Evolutionary conservation across 2,888 invertebrate species (phyloP), one percentile per base, ranked within the genome.

Genomic region (Leucophenga maculata): DNA sequence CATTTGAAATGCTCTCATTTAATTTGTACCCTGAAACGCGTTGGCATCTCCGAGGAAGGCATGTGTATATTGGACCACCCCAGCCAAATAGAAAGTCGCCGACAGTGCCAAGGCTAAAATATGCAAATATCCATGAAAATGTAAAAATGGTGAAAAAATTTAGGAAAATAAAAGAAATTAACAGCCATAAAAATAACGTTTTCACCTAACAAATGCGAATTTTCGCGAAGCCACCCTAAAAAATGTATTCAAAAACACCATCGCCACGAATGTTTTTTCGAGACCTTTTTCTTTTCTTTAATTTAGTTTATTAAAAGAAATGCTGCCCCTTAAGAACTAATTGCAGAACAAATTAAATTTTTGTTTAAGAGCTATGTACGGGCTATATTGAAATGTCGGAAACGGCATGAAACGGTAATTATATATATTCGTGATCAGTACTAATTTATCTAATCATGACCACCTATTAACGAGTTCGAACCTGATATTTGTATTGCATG

Each of bases 161-260:
- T 39, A 3, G 22, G 48, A 79, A 73, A 83, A 81, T 78, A 84
- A 82, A 84, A 81, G 83, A 83, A 83, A 83, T 83, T 83, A 83
- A 83, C 84, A 82, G 79, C 84, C 83, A 83, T 83, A 83, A 83
- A 83, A 83, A 83, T 83, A 83, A 83, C 83, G 84, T 83, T 84
- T 82, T 82, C 83, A 83, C 83, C 83, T 84, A 83, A 83, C 83
- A 82, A 78, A 72, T 72, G 44, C n/a, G 50, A 52, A 68, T 64
- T 64, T 22, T 32, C n/a, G 20, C 20, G 13, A n/a, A 13, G 60
- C 39, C 32, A 60, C 44, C 60, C 52, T 20, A 46, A 16, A 60
- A 60, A 62, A 44, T 3, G 22, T 20, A 50, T n/a, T 26, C 31
- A 50, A 59, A 64, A 3, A 46, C 11, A 4, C 14, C 62, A 4